Base-by-base conservation (phyloP, 2,113 vertebrate genomes). In the cattle (Bos taurus) region DNA sequence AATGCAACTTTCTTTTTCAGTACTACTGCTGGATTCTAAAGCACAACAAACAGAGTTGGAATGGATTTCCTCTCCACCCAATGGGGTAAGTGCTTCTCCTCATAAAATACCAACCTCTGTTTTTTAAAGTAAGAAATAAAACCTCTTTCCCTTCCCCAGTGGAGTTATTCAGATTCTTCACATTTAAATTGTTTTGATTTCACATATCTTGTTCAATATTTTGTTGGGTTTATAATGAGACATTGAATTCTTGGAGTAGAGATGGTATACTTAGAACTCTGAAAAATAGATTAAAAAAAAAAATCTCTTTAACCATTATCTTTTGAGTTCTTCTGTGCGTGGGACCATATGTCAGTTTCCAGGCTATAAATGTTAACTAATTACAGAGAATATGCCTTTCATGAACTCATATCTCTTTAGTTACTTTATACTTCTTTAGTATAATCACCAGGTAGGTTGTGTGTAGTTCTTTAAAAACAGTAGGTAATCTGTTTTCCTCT, bases 61-160 rank as follows among this genome's bases (percentile, higher is more conserved):
- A 99, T 99, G 99, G 99, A 99, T 99, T 99, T 99, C 99, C 92
- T 99, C 99, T 99, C 99, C 99, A 98, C 99, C 99, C 97, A 99
- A 99, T 98, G 99, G 99, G 99, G 99, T 99, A 99, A 99, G 99
- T 98, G 85, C 26, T 98, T 25, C 14, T 90, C 5, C 74, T 93
- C 33, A 52, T 78, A 80, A 97, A 91, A 92, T 91, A 83, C n/a
- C 19, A 93, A 1, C 16, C 43, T 59, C 88, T 91, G 25, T 59
- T 82, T 95, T 97, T 96, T 60, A 36, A 97, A 97, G 88, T 96
- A 89, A 93, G 46, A 71, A 94, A 74, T 12, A 91, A 30, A 59
- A 60, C 1, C 36, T 88, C 40, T 21, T 88, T 7, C 46, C 54
- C 74, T 59, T 87, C 62, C 6, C 0, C 1, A 50, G 28, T 2